Base-by-base conservation (phyloP, 35 echinoderm and acorn worm genomes). In the Chiridota heheva region DNA sequence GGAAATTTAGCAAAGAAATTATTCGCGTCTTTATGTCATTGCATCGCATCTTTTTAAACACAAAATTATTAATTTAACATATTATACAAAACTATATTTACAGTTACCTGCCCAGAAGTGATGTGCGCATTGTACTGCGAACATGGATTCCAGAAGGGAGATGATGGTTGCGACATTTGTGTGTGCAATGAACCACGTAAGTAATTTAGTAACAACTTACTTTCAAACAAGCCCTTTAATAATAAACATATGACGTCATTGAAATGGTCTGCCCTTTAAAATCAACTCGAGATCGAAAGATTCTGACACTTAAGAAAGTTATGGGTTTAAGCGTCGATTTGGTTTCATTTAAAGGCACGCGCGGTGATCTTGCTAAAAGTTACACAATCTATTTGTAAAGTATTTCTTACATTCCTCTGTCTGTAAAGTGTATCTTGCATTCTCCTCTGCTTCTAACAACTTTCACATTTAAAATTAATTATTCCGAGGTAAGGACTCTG, bases 121-220 rank as follows among this genome's bases (percentile, higher is more conserved):
- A 73, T 86, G 83, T 93, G 90, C 63, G 17, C 58, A 2, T 58
- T 87, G 29, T 82, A 74, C 55, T 93, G 90, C 51, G 90, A 93
- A 36, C 49, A 77, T 69, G 90, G 90, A 2, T 60, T 61, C 42
- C 41, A 77, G 35, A 36, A 68, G 32, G 84, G 84, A 42, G 64
- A 88, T 10, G 84, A 93, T 60, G 90, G 90, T 6, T 93, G 90
- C 37, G 78, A 82, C 18, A 83, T 75, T 7, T 89, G 86, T 29
- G 22, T 77, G 15, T 89, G 86, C 39, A 70, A 82, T 22, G 68
- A 72, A 18, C 27, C 35, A 57, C 85, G 74, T n/a, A 8, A 51
- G 58, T 36, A 58, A 70, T 68, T 55, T 44, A 45, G 70, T 27
- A 80, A 41, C 15, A 41, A 46, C 18, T 26, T 24, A n/a, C 34